Conservation (phyloP, 1,140 invertebrate genomes). For the Holcopasites calliopsidis region DNA sequence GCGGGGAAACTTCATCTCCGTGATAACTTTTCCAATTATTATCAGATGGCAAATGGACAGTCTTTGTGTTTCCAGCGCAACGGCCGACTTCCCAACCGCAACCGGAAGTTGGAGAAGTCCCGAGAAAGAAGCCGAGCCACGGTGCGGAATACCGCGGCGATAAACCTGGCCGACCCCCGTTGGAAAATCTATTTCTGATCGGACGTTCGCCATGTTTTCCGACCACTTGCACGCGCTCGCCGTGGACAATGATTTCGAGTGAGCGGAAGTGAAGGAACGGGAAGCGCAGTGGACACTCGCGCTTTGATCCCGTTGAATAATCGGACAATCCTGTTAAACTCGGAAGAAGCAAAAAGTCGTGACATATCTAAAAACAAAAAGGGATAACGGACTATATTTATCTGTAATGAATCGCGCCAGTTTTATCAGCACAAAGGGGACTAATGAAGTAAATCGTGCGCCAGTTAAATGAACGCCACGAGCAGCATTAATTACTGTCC, state of each 20-base stretch:
- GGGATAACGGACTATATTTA: slow-evolving; percentile 11
- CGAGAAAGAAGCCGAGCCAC: slow-evolving; percentile 7
- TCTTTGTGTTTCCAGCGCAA: slow-evolving; percentile 57
- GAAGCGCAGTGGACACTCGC: neutral
- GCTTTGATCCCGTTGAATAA: neutral
- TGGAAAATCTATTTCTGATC: no score
- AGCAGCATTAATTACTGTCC: slow-evolving; percentile 20
- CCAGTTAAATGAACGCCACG: slow-evolving; percentile 2
- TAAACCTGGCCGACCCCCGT: no score
- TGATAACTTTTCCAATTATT: slow-evolving; percentile 67
- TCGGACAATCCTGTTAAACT: no score
- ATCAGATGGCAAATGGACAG: slow-evolving; percentile 65
- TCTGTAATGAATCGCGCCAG: slow-evolving; percentile 20
- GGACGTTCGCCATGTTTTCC: neutral
- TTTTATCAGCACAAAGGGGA: neutral
- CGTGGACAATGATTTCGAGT: slow-evolving; percentile 21
- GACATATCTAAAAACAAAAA: neutral
- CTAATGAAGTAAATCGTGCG: neutral
- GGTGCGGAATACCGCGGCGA: no score
- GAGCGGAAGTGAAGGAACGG: neutral
- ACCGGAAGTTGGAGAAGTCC: slow-evolving; percentile 34
- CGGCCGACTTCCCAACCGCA: neutral
- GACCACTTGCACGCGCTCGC: slow-evolving; percentile 14
- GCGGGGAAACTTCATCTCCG: slow-evolving; percentile 58
- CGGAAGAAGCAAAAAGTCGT: no score